Evolutionary conservation across 1,140 invertebrate genomes (phyloP), one percentile per base, ranked within the genome.

Genomic region (Drosophila azteca): DNA sequence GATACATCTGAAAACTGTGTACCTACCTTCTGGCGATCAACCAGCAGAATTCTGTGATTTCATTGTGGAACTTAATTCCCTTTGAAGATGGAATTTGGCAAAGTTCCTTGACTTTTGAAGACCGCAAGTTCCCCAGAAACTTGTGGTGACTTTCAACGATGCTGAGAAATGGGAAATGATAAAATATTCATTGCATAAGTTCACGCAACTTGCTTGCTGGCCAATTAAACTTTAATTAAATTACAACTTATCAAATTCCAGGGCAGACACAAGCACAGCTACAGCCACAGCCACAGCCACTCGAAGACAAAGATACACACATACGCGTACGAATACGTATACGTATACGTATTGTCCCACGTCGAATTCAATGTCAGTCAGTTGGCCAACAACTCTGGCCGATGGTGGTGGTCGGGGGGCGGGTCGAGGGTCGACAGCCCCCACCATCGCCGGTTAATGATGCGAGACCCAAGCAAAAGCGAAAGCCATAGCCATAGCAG

Each of bases 171-270:
- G 2, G 5, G 17, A 68, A 68, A 69, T 20, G n/a, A 44, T 69
- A 49, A 69, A 68, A 58, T 48, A 58, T 58, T 69, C 51, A 69
- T 55, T 41, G 66, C 24, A 24, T 39, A 64, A 73, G 52, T 73
- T 72, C 9, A 55, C 43, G 51, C 58, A 70, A 73, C 48, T 73
- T 73, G 57, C 70, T 41, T 26, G 69, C 58, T 41, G 39, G 63
- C 70, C 70, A 73, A 73, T 73, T 73, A 73, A 73, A 73, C 70
- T 63, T 73, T 64, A 73, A 73, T 73, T 73, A 59, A 73, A 73
- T 73, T 73, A 71, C 66, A 71, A 61, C 69, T 73, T 57, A 69
- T 43, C 45, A 70, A 73, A 73, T 73, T 72, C 70, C 70, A 11
- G 68, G 51, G 66, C 66, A 49, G 50, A 48, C 64, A 11, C 3